Conservation (phyloP, 2,113 vertebrate genomes). For the Cyphomyrus discorhynchus region DNA sequence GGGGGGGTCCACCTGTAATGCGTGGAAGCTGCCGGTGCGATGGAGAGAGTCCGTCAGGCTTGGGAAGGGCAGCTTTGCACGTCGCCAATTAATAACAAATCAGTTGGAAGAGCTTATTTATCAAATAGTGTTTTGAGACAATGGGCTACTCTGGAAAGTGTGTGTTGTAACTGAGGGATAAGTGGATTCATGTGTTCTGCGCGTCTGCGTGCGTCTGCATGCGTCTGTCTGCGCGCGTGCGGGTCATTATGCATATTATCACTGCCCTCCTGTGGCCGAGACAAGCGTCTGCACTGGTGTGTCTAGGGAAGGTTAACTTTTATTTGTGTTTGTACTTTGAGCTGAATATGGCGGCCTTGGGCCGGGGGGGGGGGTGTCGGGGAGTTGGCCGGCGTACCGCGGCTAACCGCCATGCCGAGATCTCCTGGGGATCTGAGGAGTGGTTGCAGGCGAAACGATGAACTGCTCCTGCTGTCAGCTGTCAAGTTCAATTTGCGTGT, state of each 20-base stretch:
- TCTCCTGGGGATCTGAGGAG: background rate
- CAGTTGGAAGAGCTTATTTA: constrained; percentile 14
- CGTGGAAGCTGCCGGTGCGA: constrained; percentile 21
- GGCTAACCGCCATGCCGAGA: background rate
- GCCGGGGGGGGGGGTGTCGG: too few relatives aligned
- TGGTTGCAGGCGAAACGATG: background rate
- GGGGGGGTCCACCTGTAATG: constrained; percentile 25
- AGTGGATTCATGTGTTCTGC: constrained; percentile 9
- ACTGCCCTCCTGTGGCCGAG: constrained; percentile 21
- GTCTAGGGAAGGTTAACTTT: background rate
- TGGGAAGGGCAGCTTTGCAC: background rate
- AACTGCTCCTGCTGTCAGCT: background rate
- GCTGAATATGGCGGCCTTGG: background rate
- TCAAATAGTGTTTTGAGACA: constrained; percentile 7
- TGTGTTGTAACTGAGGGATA: constrained; percentile 3
- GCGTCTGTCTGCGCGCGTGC: background rate
- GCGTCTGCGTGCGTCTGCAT: background rate
- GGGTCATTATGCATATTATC: background rate
- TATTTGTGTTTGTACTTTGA: background rate
- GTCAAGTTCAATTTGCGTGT: background rate
- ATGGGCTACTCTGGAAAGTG: background rate
- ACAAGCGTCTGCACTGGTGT: background rate
- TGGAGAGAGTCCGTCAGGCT: background rate
- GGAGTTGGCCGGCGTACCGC: background rate
- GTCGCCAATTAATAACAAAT: constrained; percentile 8